These are phyloP conservation scores for Tenthredo notha DNA, from an alignment of 2,888 invertebrate genomes.

Conservation along the genomic window DNA sequence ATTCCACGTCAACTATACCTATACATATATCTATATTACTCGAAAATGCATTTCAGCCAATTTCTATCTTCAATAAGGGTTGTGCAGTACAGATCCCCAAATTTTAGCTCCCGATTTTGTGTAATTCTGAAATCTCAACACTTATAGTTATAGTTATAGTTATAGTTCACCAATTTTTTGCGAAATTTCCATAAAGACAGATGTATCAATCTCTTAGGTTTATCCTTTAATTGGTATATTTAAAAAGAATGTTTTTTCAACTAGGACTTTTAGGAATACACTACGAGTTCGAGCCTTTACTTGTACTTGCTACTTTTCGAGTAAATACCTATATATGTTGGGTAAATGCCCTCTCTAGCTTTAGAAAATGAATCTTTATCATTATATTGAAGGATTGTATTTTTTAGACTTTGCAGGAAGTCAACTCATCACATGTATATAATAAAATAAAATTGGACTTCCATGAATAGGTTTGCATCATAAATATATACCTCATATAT, in stretches of 20 bases:
- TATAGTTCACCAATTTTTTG: not conserved
- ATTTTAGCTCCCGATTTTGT: not conserved
- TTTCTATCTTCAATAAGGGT: not conserved
- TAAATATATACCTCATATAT: not conserved
- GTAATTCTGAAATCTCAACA: not conserved
- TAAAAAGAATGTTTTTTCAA: not conserved
- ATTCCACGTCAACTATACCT: not conserved
- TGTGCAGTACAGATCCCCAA: not conserved
- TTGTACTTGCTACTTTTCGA: not conserved
- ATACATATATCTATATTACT: not conserved
- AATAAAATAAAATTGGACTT: not conserved
- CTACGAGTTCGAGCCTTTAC: not conserved
- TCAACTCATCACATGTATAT: not conserved
- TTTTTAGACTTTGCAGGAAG: not conserved
- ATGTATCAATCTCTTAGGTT: not conserved
- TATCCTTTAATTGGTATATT: not conserved
- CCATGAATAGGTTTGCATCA: not conserved
- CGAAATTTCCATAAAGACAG: not conserved
- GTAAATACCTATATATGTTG: not conserved
- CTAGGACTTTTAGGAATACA: not conserved
- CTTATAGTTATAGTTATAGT: not conserved
- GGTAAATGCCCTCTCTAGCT: not conserved
- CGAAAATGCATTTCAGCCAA: constrained; percentile 17
- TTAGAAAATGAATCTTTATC: not conserved
- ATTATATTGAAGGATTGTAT: not conserved